Evolutionary conservation across 2,888 invertebrate genomes (phyloP).

Genomic region (Helicoverpa assulta): DNA sequence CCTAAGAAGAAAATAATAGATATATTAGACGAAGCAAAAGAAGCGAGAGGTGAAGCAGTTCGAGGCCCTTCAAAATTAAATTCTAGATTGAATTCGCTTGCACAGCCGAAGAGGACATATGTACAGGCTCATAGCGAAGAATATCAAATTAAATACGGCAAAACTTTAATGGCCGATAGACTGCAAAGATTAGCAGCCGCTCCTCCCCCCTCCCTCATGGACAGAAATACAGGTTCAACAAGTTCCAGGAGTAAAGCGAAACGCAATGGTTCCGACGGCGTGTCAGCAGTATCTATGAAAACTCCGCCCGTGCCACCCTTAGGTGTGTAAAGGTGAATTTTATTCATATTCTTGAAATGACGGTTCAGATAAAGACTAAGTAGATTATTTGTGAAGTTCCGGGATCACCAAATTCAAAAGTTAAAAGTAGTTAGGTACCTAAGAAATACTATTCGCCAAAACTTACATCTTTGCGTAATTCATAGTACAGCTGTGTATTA

Average conservation of each 20-base stretch:
- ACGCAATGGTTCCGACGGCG: conserved; percentile 55
- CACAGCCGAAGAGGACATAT: conserved; percentile 82
- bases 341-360: conserved; percentile 50
- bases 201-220: conserved; percentile 43
- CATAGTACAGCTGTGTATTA: conserved; percentile 15
- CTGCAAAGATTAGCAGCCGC: conserved; percentile 69
- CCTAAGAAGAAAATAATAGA: conserved; percentile 75
- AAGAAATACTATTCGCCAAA: background rate
- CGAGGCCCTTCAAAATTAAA: conserved; percentile 78
- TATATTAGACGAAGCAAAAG: conserved; percentile 83
- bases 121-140: conserved; percentile 80
- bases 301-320: conserved; percentile 67
- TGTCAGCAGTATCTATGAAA: conserved; percentile 59
- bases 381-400: background rate
- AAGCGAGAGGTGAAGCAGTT: conserved; percentile 86
- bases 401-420: background rate
- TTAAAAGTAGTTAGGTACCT: background rate
- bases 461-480: conserved; percentile 7
- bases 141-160: conserved; percentile 74
- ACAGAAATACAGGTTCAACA: conserved; percentile 53
- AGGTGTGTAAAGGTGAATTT: conserved; percentile 88
- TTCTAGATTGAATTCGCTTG: conserved; percentile 79
- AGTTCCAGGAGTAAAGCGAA: conserved; percentile 59
- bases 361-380: background rate
- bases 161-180: conserved; percentile 71